Evolutionary conservation across 2,113 vertebrate genomes (phyloP).

Genomic region (Equus quagga): DNA sequence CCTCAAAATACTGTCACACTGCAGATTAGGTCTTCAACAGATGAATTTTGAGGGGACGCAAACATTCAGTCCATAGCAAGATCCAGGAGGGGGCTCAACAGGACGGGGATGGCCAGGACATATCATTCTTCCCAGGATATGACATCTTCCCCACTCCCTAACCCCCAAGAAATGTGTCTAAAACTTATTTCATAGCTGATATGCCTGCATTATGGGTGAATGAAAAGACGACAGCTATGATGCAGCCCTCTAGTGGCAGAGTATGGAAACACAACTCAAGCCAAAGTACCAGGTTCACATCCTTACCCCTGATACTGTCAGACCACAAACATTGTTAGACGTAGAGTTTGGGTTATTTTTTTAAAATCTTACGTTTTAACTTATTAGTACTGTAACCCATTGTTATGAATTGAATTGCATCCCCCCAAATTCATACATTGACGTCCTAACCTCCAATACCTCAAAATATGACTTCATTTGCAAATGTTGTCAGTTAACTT

Average conservation of each 20-base stretch:
- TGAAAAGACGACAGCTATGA: not conserved
- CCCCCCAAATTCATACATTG: not conserved
- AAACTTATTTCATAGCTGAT: not conserved
- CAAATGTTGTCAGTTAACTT: not conserved
- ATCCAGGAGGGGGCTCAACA: not conserved
- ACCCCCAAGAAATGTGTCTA: not conserved
- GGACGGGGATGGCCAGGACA: not conserved
- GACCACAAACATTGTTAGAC: not conserved
- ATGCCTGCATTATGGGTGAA: not conserved
- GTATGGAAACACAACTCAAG: not conserved
- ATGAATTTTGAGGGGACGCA: not conserved
- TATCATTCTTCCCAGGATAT: not conserved
- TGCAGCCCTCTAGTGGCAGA: conserved; percentile 48
- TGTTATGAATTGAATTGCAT: not conserved
- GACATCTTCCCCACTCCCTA: not conserved
- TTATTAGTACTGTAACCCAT: not conserved
- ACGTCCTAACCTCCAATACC: not conserved
- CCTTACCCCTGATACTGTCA: not conserved
- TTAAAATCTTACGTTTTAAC: not conserved
- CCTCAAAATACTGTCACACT: not conserved
- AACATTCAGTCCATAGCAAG: not conserved
- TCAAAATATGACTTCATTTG: not conserved
- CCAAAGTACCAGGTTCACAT: not conserved
- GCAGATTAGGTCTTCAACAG: not conserved
- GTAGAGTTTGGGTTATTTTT: not conserved